A percentile compares a stretch with the other conserved stretches of the same genome.
Evolutionary conservation across 2,888 invertebrate genomes (phyloP).

Genomic region (Andricus curvator): DNA sequence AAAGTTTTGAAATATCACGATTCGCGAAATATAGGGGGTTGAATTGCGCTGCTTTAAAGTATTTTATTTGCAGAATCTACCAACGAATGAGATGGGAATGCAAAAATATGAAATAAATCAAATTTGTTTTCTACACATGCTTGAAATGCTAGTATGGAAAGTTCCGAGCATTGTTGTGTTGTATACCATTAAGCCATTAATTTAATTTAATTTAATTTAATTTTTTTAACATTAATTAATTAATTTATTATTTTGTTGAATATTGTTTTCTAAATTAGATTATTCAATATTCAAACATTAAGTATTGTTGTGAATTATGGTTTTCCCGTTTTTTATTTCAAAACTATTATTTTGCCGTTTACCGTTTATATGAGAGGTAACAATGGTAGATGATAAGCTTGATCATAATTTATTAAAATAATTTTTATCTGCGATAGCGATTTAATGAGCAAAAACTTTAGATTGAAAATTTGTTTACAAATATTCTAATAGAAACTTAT

Average conservation of each 20-base stretch:
- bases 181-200: no score
- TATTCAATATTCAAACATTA: no score
- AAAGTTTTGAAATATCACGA: conserved; percentile 36
- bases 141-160: neutral
- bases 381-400: no score
- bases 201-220: no score
- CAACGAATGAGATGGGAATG: conserved; percentile 2
- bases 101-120: conserved; percentile 31
- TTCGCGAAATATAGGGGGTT: conserved; percentile 15
- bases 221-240: no score
- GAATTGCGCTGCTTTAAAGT: conserved; percentile 1
- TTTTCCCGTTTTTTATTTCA: neutral
- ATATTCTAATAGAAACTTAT: no score
- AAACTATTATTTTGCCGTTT: neutral
- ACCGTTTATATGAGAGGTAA: no score
- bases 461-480: no score
- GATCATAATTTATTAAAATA: no score
- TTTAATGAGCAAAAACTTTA: no score
- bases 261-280: neutral
- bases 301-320: neutral
- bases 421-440: no score
- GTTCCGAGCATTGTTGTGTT: no score
- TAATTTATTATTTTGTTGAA: neutral
- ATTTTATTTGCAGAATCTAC: conserved; percentile 36
- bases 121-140: neutral